These are phyloP conservation scores for Mixornis gularis DNA, from an alignment of 2,113 vertebrate genomes.

Conservation along the genomic window DNA sequence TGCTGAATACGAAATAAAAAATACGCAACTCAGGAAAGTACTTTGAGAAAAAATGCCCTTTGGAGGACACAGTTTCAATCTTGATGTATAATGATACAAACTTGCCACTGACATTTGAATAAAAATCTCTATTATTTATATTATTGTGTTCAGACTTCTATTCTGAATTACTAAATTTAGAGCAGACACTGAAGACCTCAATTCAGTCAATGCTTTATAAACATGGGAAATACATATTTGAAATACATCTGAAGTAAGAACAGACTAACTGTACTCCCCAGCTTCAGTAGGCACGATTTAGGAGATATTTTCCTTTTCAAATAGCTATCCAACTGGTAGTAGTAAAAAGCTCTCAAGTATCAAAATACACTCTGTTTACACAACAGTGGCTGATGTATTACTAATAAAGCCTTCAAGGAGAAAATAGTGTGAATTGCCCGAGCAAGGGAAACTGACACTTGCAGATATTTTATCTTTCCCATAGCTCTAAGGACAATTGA, in stretches of 20 bases:
- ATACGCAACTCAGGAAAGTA: slow-evolving; percentile 54
- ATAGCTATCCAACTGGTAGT: background rate
- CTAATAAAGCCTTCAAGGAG: slow-evolving; percentile 28
- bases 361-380: background rate
- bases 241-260: background rate
- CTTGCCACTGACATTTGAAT: slow-evolving; percentile 31
- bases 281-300: background rate
- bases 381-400: background rate
- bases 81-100: slow-evolving; percentile 1
- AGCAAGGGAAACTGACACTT: background rate
- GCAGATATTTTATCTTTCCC: background rate
- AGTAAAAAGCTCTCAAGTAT: background rate
- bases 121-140: slow-evolving; percentile 40
- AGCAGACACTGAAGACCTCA: background rate
- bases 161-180: background rate
- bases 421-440: background rate
- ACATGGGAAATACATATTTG: background rate
- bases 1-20: slow-evolving; percentile 62
- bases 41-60: slow-evolving; percentile 59
- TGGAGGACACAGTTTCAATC: slow-evolving; percentile 18
- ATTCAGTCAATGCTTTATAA: background rate
- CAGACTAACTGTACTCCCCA: background rate
- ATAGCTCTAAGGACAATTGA: background rate
- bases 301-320: background rate
- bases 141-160: slow-evolving; percentile 24